Evolutionary conservation across 2,113 vertebrate genomes (phyloP).

Genomic region (Ceyx cyanopectus): DNA sequence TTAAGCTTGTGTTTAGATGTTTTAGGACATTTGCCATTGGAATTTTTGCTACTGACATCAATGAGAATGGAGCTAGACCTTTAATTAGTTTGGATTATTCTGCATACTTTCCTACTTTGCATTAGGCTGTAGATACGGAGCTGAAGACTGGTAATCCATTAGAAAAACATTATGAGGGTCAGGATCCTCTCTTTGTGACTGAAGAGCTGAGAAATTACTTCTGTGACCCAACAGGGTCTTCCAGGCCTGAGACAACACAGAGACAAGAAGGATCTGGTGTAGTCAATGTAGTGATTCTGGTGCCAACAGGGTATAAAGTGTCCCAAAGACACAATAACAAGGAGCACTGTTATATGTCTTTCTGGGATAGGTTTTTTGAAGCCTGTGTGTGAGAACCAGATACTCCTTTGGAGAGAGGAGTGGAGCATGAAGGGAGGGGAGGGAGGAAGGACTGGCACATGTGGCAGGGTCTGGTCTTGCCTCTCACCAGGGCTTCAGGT

Average conservation of each 20-base stretch:
- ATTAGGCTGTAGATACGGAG: background rate
- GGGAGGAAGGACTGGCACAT: too few relatives aligned
- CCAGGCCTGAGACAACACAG: background rate
- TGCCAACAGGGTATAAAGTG: background rate
- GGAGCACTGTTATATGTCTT: background rate
- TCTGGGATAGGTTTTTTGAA: background rate
- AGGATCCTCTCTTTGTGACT: background rate
- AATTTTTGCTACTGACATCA: slow-evolving; percentile 51
- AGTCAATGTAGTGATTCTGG: background rate
- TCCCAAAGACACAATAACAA: background rate
- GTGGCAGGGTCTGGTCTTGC: background rate
- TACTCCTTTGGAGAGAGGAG: background rate
- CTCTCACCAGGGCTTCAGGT: background rate
- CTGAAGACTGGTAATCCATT: background rate
- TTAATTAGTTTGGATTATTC: slow-evolving; percentile 17
- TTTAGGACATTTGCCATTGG: slow-evolving; percentile 35
- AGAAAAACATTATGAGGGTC: background rate
- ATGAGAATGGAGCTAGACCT: background rate
- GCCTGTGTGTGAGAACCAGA: background rate
- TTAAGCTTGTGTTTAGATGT: slow-evolving; percentile 22
- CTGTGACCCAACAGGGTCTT: background rate
- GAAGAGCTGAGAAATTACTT: background rate
- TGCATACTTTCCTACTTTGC: background rate
- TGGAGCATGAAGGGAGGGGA: background rate
- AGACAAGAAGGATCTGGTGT: background rate